Percentiles rank a stretch among this genome's conserved stretches.
phyloP scores from a whole-genome alignment of 2,113 vertebrate species.

The Cettia cetti region DNA sequence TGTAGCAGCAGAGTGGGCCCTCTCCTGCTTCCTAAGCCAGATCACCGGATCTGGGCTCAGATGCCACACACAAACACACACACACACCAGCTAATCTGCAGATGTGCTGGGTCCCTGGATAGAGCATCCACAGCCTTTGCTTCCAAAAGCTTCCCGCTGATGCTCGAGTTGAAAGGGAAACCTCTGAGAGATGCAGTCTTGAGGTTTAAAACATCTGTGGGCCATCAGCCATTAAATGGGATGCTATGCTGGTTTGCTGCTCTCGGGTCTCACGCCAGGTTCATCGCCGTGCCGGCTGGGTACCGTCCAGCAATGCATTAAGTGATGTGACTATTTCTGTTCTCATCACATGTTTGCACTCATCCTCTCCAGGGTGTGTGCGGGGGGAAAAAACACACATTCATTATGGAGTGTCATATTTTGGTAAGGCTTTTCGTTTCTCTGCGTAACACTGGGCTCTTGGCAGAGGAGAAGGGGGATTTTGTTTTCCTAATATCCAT shows the following conservation, averaged over 20 bases:
- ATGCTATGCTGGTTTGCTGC: constrained; percentile 37
- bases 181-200: constrained; percentile 12
- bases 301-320: constrained; percentile 59
- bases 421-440: constrained; percentile 1
- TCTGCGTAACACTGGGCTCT: not conserved
- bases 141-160: not conserved
- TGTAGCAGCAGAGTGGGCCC: not conserved
- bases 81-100: not conserved
- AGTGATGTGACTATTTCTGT: constrained; percentile 63
- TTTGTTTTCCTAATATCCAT: constrained; percentile 24
- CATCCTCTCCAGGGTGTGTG: constrained; percentile 43
- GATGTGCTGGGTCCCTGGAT: not conserved
- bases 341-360: constrained; percentile 58
- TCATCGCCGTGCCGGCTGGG: constrained; percentile 48
- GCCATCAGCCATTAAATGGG: constrained; percentile 61
- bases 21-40: not conserved
- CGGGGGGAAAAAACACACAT: not conserved
- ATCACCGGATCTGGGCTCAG: not conserved
- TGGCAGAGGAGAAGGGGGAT: not conserved
- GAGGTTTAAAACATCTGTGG: constrained; percentile 45
- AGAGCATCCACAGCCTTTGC: not conserved
- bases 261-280: constrained; percentile 34
- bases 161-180: not conserved
- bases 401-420: constrained; percentile 6
- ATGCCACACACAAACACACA: not conserved